Evolutionary conservation across 1,140 invertebrate species (phyloP).

Genomic region (Lordiphosa collinella): DNA sequence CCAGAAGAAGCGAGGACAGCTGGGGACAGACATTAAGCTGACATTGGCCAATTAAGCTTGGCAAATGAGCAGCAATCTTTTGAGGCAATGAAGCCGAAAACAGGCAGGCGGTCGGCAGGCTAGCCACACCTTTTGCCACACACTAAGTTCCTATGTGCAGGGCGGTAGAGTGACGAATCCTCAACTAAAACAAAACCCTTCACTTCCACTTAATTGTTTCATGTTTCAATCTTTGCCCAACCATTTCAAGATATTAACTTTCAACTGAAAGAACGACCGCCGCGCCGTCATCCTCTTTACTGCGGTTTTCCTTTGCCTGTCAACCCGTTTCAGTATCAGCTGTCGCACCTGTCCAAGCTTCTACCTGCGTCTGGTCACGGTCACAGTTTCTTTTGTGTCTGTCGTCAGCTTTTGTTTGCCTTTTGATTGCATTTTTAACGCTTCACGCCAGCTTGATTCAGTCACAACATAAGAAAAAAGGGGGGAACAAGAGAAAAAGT

Average conservation of each 20-base stretch:
- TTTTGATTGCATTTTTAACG: conserved; percentile 73
- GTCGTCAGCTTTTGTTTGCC: conserved; percentile 44
- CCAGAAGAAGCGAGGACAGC: conserved; percentile 1
- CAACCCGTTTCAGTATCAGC: conserved; percentile 43
- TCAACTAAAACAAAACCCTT: conserved; percentile 39
- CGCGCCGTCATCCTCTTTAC: no score
- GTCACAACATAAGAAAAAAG: no score
- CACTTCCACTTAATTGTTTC: conserved; percentile 53
- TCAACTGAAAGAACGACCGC: conserved; percentile 21
- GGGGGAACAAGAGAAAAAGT: no score
- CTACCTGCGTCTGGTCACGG: conserved; percentile 47
- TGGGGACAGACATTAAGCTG: conserved; percentile 63
- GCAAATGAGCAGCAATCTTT: conserved; percentile 75
- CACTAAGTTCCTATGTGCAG: no score
- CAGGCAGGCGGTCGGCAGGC: conserved; percentile 22
- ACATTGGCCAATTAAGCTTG: conserved; percentile 73
- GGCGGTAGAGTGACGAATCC: not conserved
- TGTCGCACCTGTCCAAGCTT: conserved; percentile 9
- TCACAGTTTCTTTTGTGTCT: conserved; percentile 39
- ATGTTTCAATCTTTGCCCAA: conserved; percentile 38
- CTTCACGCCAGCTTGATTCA: conserved; percentile 47
- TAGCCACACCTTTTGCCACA: not conserved
- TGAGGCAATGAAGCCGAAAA: conserved; percentile 69
- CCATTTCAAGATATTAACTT: conserved; percentile 58
- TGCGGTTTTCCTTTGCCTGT: conserved; percentile 39